Base-by-base conservation (phyloP, 2,113 vertebrate species). In the Podiceps cristatus region DNA sequence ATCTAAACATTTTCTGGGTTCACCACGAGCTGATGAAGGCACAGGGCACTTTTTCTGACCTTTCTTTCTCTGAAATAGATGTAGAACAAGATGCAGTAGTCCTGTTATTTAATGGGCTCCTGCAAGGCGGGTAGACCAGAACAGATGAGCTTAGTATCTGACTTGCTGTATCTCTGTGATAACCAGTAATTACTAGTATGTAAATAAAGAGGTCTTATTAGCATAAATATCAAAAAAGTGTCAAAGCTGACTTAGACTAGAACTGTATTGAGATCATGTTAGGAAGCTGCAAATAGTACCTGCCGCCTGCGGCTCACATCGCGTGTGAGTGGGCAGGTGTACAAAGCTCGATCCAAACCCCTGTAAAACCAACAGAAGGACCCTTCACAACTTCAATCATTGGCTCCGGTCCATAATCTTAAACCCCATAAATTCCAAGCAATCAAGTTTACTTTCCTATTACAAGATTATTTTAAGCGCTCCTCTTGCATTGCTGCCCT, bases 271-370 rank as follows among this genome's bases (percentile, higher is more conserved):
- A 89, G 79, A 56, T 16, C 8, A 35, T 60, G 19, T 62, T 42
- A 25, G 66, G 80, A 81, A 83, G 60, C 27, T 60, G 22, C 24
- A 85, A 67, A 28, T 2, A 42, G 55, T 31, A 29, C 28, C 52
- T 56, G 55, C 35, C 4, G 2, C 0, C 0, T 7, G 55, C 2
- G 2, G 47, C 52, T 84, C 44, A 11, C 1, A 1, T n/a, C 7
- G 9, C 4, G 2, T 0, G 1, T 55, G 73, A 27, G 52, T 1
- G 15, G 66, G 37, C n/a, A 75, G 64, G 56, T 64, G 35, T 73
- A 68, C 37, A 42, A 45, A 78, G 8, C 44, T 69, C 44, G 10
- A 37, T 53, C 45, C 44, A 33, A 71, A 84, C 71, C 33, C 64
- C 28, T 0, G 2, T 84, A 52, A 59, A 80, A 56, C 11, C 56